Conservation (phyloP, 2,113 vertebrate genomes). For the Plestiodon gilberti region DNA sequence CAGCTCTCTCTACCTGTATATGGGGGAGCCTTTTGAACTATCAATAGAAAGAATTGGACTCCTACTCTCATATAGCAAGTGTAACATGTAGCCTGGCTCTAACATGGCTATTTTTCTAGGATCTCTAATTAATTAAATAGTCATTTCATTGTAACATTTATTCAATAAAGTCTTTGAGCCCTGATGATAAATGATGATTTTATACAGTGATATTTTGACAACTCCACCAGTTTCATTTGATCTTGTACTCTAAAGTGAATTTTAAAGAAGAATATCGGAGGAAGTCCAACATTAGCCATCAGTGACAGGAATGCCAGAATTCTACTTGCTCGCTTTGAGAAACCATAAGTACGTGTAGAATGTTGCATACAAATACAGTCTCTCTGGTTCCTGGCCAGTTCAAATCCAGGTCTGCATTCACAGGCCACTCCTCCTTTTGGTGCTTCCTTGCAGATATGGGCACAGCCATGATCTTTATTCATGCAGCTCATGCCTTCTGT, state of each 20-base stretch:
- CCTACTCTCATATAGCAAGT: neutral
- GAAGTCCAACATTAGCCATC: constrained; percentile 16
- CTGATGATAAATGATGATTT: neutral
- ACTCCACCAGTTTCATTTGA: neutral
- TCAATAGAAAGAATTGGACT: neutral
- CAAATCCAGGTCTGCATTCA: constrained; percentile 96
- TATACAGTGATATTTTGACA: neutral
- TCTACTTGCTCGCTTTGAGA: constrained; percentile 31
- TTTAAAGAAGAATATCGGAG: neutral
- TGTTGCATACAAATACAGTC: constrained; percentile 90
- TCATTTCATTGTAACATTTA: neutral
- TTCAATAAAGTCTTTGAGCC: neutral
- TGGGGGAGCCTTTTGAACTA: neutral
- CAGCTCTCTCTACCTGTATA: neutral
- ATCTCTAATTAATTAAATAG: neutral
- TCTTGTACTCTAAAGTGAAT: neutral
- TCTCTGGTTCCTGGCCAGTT: constrained; percentile 92
- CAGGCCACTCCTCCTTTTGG: constrained; percentile 92
- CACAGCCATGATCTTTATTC: constrained; percentile 97
- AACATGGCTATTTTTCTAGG: neutral
- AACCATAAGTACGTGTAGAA: constrained; percentile 31
- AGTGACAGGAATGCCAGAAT: constrained; percentile 35
- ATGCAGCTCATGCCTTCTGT: constrained; percentile 98
- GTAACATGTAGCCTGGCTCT: neutral
- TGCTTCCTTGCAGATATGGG: constrained; percentile 96